Conservation (phyloP, 1,140 invertebrate species). For the Zaprionus davidi region DNA sequence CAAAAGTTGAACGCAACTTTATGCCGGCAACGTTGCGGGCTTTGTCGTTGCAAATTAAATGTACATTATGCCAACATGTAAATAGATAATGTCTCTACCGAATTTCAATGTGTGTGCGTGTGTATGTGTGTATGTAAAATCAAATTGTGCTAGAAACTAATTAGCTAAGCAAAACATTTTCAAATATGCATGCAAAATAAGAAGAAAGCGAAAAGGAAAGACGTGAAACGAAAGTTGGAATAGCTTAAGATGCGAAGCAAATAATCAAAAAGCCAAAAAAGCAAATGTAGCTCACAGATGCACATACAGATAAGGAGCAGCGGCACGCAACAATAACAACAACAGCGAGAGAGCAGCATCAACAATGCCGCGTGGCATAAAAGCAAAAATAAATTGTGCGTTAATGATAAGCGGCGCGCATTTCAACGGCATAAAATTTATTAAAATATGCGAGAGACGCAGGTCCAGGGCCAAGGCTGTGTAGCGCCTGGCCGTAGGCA, state of each 20-base stretch:
- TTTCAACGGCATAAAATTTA: slow-evolving; percentile 82
- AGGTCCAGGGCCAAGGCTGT: slow-evolving; percentile 30
- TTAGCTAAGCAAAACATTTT: slow-evolving; percentile 62
- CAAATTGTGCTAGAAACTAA: slow-evolving; percentile 61
- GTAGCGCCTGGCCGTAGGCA: slow-evolving; percentile 52
- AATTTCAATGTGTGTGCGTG: slow-evolving; percentile 26
- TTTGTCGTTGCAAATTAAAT: slow-evolving; percentile 76
- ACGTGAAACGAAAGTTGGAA: slow-evolving; percentile 22
- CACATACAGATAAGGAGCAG: slow-evolving; percentile 43
- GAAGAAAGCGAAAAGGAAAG: slow-evolving; percentile 13
- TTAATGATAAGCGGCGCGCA: slow-evolving; percentile 81
- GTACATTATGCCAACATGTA: slow-evolving; percentile 77
- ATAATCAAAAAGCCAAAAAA: slow-evolving; percentile 83
- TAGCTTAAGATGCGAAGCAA: slow-evolving; percentile 72
- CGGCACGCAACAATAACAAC: slow-evolving; percentile 36
- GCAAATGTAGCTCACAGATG: slow-evolving; percentile 80
- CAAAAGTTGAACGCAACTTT: slow-evolving; percentile 63
- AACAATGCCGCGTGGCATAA: slow-evolving; percentile 55
- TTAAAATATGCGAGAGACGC: slow-evolving; percentile 74
- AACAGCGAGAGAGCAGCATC: slow-evolving; percentile 24
- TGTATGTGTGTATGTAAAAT: slow-evolving; percentile 28
- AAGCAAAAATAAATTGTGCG: slow-evolving; percentile 83
- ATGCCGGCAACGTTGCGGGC: slow-evolving; percentile 53
- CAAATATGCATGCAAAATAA: slow-evolving; percentile 31
- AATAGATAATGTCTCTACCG: slow-evolving; percentile 70